These are phyloP conservation scores for Esox niger DNA, from an alignment of 2,113 vertebrate species.

Conservation along the genomic window DNA sequence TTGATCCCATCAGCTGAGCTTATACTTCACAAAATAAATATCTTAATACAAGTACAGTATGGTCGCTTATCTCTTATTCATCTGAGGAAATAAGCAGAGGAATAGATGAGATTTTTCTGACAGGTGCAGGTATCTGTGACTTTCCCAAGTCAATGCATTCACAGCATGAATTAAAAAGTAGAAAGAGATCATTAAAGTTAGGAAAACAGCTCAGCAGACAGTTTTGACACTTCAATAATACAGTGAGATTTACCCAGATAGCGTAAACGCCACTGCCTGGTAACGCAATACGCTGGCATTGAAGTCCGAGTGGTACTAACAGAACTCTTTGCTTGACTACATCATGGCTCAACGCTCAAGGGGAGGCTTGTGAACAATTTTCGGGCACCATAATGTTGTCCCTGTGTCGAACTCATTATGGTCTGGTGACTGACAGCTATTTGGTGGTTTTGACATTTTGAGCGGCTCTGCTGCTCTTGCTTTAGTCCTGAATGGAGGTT, in stretches of 20 bases:
- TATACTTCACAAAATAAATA: constrained; percentile 22
- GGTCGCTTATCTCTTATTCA: constrained; percentile 28
- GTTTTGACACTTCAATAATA: constrained; percentile 46
- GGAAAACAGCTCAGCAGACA: constrained; percentile 22
- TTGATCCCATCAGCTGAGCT: not conserved
- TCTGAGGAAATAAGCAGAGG: not conserved
- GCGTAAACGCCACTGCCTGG: constrained; percentile 9
- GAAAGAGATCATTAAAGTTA: constrained; percentile 30
- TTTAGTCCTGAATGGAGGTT: constrained; percentile 41
- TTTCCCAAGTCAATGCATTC: constrained; percentile 28
- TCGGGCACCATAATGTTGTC: constrained; percentile 18
- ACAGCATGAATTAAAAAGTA: constrained; percentile 35
- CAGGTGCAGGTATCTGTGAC: constrained; percentile 23
- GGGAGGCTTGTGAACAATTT: constrained; percentile 21
- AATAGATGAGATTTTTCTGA: constrained; percentile 25
- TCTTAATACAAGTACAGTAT: too few relatives aligned
- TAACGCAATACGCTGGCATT: constrained; percentile 29
- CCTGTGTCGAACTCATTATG: constrained; percentile 44
- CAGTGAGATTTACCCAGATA: constrained; percentile 31
- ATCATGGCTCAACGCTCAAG: constrained; percentile 3
- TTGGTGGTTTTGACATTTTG: constrained; percentile 49
- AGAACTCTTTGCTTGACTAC: constrained; percentile 17
- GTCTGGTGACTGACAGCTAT: constrained; percentile 54
- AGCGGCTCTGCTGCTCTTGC: constrained; percentile 15
- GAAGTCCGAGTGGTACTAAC: constrained; percentile 17